These are phyloP conservation scores for Muscina levida DNA, from an alignment of 2,888 invertebrate genomes.

Conservation along the genomic window DNA sequence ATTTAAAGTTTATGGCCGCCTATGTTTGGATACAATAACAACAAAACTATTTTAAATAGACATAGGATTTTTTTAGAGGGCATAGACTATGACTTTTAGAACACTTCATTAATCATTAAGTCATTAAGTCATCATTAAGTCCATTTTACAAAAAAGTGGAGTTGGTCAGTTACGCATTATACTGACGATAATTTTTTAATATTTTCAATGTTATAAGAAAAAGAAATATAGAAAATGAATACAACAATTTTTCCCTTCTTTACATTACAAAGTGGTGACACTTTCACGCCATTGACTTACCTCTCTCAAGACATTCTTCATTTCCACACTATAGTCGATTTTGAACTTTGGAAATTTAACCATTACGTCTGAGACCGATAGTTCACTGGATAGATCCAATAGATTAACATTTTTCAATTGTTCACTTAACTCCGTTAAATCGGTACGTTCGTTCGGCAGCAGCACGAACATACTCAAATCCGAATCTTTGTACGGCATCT, in stretches of 20 bases:
- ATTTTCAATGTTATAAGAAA: too few species aligned
- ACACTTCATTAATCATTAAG: too few species aligned
- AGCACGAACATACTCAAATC: slow-evolving; percentile 89
- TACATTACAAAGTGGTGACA: slow-evolving; percentile 71
- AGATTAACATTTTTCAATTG: slow-evolving; percentile 84
- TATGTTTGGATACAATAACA: too few species aligned
- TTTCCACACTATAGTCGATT: slow-evolving; percentile 86
- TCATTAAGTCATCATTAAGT: slow-evolving; percentile 7
- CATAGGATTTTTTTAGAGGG: too few species aligned
- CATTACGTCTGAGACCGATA: slow-evolving; percentile 72
- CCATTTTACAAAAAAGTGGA: too few species aligned
- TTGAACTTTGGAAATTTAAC: slow-evolving; percentile 91
- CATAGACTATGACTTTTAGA: too few species aligned
- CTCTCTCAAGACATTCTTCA: slow-evolving; percentile 83
- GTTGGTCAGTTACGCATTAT: too few species aligned
- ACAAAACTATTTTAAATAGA: too few species aligned
- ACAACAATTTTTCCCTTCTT: slow-evolving; percentile 75
- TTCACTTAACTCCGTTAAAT: slow-evolving; percentile 83
- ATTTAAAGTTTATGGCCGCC: too few species aligned
- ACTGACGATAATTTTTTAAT: neutral
- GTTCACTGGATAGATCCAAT: slow-evolving; percentile 79
- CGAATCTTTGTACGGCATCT: slow-evolving; percentile 86
- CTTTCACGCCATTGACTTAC: slow-evolving; percentile 80
- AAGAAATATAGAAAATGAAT: neutral
- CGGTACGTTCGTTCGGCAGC: slow-evolving; percentile 86